Percentiles rank a stretch among this genome's conserved stretches.
phyloP scores from a whole-genome alignment of 2,113 vertebrate genomes.

The Notiomystis cincta region DNA sequence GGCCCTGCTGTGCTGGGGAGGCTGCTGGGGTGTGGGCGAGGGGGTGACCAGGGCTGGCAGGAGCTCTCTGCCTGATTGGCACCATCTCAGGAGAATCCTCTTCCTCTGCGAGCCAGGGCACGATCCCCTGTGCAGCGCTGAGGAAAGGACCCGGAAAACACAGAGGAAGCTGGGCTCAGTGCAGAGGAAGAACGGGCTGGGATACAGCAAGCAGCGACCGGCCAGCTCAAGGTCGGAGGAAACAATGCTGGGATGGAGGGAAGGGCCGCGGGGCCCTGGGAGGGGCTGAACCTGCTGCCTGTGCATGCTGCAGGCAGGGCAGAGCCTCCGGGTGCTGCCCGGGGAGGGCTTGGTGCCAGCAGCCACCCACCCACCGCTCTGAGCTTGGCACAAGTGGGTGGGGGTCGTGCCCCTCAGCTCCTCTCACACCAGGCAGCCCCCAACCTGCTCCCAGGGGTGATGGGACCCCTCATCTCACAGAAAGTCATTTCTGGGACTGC shows the following conservation, averaged over 20 bases:
- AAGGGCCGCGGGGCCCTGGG: background rate
- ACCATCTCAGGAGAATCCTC: background rate
- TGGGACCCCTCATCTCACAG: background rate
- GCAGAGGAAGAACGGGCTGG: background rate
- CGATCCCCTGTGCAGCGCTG: fast-evolving
- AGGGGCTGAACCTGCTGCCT: background rate
- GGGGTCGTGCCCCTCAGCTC: background rate
- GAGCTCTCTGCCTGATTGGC: background rate
- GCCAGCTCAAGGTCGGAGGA: background rate
- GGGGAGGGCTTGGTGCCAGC: background rate
- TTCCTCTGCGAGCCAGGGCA: background rate
- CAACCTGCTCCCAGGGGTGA: fast-evolving
- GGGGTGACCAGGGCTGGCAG: background rate
- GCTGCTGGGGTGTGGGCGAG: background rate
- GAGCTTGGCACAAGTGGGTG: fast-evolving
- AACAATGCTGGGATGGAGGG: background rate
- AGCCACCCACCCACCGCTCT: fast-evolving
- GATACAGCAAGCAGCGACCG: fast-evolving
- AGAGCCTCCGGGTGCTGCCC: fast-evolving
- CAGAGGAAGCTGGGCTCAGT: background rate
- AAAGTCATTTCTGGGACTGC: background rate
- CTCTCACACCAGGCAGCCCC: fast-evolving
- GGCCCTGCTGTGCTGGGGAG: background rate
- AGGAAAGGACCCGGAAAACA: constrained; percentile 1
- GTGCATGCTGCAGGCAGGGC: background rate